These are phyloP conservation scores for Zosterops pallidus DNA, from an alignment of 2,113 vertebrate genomes.

Conservation along the genomic window DNA sequence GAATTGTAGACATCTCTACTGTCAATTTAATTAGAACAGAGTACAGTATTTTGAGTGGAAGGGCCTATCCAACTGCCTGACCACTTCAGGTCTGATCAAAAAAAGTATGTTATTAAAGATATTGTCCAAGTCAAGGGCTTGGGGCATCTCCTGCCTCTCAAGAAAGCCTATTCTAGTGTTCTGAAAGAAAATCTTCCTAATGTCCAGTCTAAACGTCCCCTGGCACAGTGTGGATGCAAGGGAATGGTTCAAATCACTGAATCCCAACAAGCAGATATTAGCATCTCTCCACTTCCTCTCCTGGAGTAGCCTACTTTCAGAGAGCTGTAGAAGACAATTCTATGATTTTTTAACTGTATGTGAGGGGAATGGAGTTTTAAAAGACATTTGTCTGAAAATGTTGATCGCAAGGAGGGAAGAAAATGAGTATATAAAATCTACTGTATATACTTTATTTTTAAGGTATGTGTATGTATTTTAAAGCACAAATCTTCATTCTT, in stretches of 20 bases:
- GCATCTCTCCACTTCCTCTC: neutral
- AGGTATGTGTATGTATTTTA: neutral
- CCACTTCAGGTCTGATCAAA: neutral
- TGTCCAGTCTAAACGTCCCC: neutral
- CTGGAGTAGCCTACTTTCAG: neutral
- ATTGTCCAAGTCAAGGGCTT: neutral
- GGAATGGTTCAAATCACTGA: neutral
- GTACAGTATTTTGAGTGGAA: neutral
- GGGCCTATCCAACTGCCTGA: neutral
- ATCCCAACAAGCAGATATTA: neutral
- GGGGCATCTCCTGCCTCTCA: neutral
- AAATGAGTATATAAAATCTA: neutral
- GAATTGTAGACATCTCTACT: neutral
- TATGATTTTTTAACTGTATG: neutral
- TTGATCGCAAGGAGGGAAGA: neutral
- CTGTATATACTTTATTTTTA: neutral
- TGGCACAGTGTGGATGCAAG: fast-evolving
- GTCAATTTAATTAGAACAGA: neutral
- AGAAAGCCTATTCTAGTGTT: neutral
- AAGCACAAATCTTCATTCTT: neutral
- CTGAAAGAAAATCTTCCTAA: neutral
- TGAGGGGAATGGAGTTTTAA: neutral
- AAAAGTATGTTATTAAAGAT: neutral
- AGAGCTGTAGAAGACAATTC: neutral
- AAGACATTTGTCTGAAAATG: neutral